phyloP scores from a whole-genome alignment of 2,888 invertebrate species.

The Mesorhabditis spiculigera region DNA sequence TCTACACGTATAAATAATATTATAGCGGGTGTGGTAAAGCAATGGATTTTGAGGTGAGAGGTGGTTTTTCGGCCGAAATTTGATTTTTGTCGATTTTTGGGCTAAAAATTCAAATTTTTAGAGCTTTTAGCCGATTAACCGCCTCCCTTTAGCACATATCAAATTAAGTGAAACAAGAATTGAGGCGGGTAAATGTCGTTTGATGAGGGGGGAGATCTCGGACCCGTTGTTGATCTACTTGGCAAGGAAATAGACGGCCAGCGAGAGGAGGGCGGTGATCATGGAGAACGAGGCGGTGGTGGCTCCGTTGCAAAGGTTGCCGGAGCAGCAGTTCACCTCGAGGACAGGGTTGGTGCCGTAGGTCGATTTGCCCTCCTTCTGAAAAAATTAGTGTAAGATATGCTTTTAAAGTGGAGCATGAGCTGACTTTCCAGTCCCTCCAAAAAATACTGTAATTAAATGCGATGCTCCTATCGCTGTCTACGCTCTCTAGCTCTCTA shows the following conservation, averaged over 20 bases:
- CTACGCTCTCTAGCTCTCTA: not conserved
- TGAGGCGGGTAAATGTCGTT: not conserved
- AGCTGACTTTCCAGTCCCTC: conserved; percentile 14
- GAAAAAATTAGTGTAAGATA: not conserved
- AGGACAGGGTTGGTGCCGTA: not conserved
- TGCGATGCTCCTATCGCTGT: conserved; percentile 8
- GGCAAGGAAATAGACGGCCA: not conserved
- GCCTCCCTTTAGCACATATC: too few species aligned
- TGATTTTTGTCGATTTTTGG: too few species aligned
- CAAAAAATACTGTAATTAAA: conserved; percentile 13
- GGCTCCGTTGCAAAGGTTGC: not conserved
- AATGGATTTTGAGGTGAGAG: conserved; percentile 8
- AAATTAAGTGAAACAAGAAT: not conserved
- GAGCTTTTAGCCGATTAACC: not conserved
- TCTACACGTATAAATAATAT: too few species aligned
- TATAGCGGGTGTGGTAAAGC: conserved; percentile 11
- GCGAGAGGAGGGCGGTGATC: conserved; percentile 1
- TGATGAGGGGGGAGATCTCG: not conserved
- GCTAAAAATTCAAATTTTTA: not conserved
- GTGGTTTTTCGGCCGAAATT: too few species aligned
- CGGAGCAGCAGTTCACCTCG: conserved; percentile 4
- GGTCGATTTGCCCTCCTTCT: conserved; percentile 4
- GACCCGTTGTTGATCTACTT: not conserved
- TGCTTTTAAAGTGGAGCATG: too few species aligned
- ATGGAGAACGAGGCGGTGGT: not conserved